These are phyloP conservation scores for Muntiacus reevesi DNA, from an alignment of 2,113 vertebrate species.

Conservation along the genomic window DNA sequence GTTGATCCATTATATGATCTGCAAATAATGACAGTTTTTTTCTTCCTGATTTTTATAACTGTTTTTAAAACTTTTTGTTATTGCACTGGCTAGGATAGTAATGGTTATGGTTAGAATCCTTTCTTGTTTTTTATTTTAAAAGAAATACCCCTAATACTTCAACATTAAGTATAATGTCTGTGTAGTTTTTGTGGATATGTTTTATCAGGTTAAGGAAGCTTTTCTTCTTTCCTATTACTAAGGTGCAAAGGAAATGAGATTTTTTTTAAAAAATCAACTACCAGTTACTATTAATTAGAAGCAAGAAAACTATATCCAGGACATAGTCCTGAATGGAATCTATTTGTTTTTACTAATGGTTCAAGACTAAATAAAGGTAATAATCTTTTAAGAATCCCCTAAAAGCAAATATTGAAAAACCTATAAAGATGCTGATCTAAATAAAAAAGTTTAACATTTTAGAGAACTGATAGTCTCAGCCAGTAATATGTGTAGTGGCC, in stretches of 20 bases:
- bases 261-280: background rate
- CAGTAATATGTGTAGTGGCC: background rate
- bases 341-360: background rate
- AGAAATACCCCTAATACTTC: background rate
- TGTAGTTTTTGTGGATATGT: background rate
- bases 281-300: background rate
- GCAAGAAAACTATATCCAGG: background rate
- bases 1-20: background rate
- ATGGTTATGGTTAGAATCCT: background rate
- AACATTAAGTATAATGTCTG: background rate
- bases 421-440: background rate
- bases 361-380: constrained; percentile 16
- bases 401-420: background rate
- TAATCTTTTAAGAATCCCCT: background rate
- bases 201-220: background rate
- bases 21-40: background rate
- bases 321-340: background rate
- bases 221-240: background rate
- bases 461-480: background rate
- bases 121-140: background rate
- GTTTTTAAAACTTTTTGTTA: background rate
- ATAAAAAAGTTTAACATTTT: background rate
- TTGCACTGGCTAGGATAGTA: background rate
- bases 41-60: background rate
- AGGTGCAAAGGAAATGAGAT: background rate